Base-by-base conservation (phyloP, 2,113 vertebrate species). In the Sceloporus undulatus region DNA sequence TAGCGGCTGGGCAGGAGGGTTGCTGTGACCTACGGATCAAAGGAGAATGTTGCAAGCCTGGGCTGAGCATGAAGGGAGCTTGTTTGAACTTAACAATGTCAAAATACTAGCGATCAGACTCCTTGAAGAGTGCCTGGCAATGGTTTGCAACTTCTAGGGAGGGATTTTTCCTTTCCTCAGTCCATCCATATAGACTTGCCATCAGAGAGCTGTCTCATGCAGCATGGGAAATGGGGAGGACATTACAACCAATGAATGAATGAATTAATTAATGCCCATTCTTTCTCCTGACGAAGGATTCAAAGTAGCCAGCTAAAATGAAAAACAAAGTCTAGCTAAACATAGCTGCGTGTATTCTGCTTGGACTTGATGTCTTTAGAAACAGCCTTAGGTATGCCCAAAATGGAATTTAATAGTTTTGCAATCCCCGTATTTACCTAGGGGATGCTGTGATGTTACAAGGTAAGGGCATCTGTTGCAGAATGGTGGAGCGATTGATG, bases 41-140 rank as follows among this genome's bases (percentile, higher is more conserved):
- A 94, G 86, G 25, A 85, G 80, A 87, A 88, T 74, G 79, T 90
- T 82, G 42, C 81, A 70, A 79, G 38, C 79, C 86, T 78, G 86
- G 85, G 83, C 87, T 11, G 5, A 91, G 81, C 38, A 65, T 66
- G 88, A 79, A 90, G 68, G 4, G 85, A 85, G 90, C 88, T 91
- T 93, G 91, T 94, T 94, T 94, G 93, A 94, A 93, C 91, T 94
- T 89, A 90, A 90, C 86, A 74, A 93, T 92, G 93, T 94, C 94
- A 94, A 93, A 95, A 94, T 94, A 94, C 90, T 66, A 19, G n/a
- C 54, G 86, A 91, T 90, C 91, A 75, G 88, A 92, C 91, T 77
- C 90, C 2, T 0, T 78, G 89, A 94, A 75, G 91, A 87, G 89
- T 89, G 93, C 42, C 92, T 85, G 89, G 90, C 86, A 74, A 74